Evolutionary conservation across 1,140 invertebrate species (phyloP).

Genomic region (Philaenus spumarius): DNA sequence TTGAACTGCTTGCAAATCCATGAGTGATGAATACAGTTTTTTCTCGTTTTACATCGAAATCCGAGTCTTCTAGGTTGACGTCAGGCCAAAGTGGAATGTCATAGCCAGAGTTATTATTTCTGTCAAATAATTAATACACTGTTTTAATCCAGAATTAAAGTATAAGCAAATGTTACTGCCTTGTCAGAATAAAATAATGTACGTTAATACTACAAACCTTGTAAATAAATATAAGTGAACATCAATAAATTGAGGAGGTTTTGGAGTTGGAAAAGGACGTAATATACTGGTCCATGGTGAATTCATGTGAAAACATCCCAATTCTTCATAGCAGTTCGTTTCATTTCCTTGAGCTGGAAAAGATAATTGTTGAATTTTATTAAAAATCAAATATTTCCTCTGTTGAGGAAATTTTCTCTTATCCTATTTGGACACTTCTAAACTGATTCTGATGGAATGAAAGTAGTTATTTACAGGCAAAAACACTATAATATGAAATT

Average conservation of each 20-base stretch:
- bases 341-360: conserved; percentile 7
- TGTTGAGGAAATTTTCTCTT: too few species aligned
- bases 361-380: too few species aligned
- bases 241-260: conserved; percentile 27
- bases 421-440: too few species aligned
- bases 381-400: too few species aligned
- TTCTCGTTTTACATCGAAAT: conserved; percentile 22
- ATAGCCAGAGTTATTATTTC: background rate
- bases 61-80: conserved; percentile 21
- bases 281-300: conserved; percentile 30
- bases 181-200: too few species aligned
- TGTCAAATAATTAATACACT: too few species aligned
- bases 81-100: conserved; percentile 26
- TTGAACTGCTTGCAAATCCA: conserved; percentile 29
- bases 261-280: conserved; percentile 31
- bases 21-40: conserved; percentile 32
- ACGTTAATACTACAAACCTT: conserved; percentile 23
- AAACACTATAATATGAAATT: too few species aligned
- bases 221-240: conserved; percentile 27
- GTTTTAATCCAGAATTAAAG: too few species aligned
- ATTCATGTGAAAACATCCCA: conserved; percentile 32
- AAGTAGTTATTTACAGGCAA: too few species aligned
- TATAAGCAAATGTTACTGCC: too few species aligned
- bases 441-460: too few species aligned
- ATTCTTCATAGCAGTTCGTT: conserved; percentile 27